Base-by-base conservation (phyloP, 2,888 invertebrate species). In the Branchipolynoe longqiensis region DNA sequence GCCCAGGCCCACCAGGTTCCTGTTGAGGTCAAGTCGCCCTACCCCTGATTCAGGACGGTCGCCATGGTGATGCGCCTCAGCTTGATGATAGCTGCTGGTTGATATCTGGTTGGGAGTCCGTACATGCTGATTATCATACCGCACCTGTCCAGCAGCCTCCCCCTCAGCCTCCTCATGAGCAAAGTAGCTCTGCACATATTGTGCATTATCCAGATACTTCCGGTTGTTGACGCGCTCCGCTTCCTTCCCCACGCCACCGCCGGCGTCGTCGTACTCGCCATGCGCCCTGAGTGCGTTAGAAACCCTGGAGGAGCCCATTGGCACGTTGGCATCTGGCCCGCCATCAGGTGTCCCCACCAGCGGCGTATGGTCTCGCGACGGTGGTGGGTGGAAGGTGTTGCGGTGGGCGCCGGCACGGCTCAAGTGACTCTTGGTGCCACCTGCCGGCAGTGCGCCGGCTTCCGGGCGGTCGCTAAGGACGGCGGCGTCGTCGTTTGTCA, bases 401-500 rank as follows among this genome's bases (percentile, higher is more conserved):
- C 62, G 28, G 31, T 25, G 25, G 62, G 62, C 31, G n/a, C n/a
- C n/a, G 62, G 62, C 62, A 14, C 18, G 62, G 28, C 28, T 31
- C 28, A 31, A 4, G 25, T 25, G n/a, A 1, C 31, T 25, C 25
- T 62, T 62, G 31, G 25, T 25, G 25, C 62, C 31, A 25, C 18
- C n/a, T n/a, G n/a, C n/a, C n/a, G n/a, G 14, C 4, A 25, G 62
- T 1, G 28, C 31, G 25, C 12, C 31, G 14, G 25, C 59, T 62
- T 62, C 62, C 48, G 48, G 48, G 48, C 18, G n/a, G n/a, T n/a
- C n/a, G n/a, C n/a, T n/a, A n/a, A n/a, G n/a, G n/a, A n/a, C n/a
- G n/a, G n/a, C 48, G n/a, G 62, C 62, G 3, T 28, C 31, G 2
- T 62, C 62, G 31, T 62, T 62, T 62, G 62, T 62, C 25, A 62